phyloP scores from a whole-genome alignment of 2,888 invertebrate species.

The Nemoura dubitans region DNA sequence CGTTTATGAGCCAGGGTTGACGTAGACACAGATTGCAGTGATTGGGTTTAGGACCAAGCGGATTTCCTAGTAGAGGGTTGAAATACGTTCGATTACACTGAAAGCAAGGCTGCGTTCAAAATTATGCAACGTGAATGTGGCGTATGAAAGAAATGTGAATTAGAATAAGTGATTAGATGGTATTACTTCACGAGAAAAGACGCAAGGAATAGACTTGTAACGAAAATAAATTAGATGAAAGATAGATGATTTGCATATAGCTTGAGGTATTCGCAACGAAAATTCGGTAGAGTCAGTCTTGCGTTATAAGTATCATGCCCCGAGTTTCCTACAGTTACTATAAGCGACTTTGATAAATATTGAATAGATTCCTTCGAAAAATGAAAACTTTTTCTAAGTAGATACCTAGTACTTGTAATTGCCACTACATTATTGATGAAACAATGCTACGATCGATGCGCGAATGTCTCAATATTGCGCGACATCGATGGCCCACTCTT shows the following conservation, averaged over 20 bases:
- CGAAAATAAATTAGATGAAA: not conserved
- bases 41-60: conserved; percentile 43
- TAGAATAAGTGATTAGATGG: too few relatives aligned
- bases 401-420: conserved; percentile 3
- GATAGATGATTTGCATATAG: not conserved
- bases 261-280: too few relatives aligned
- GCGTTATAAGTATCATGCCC: not conserved
- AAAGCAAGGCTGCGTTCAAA: not conserved
- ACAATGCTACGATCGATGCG: not conserved
- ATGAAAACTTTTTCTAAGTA: not conserved
- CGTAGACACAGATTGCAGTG: conserved; percentile 38
- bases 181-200: too few relatives aligned
- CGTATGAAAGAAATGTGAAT: not conserved
- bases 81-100: conserved; percentile 5
- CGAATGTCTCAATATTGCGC: not conserved
- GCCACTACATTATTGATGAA: not conserved
- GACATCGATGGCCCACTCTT: too few relatives aligned
- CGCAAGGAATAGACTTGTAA: not conserved
- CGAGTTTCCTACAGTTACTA: not conserved
- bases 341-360: not conserved
- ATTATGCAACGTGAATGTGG: not conserved
- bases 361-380: not conserved
- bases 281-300: too few relatives aligned
- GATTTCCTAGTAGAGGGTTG: conserved; percentile 42
- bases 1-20: conserved; percentile 16